phyloP scores from a whole-genome alignment of 2,113 vertebrate species.

The Sturnus vulgaris region DNA sequence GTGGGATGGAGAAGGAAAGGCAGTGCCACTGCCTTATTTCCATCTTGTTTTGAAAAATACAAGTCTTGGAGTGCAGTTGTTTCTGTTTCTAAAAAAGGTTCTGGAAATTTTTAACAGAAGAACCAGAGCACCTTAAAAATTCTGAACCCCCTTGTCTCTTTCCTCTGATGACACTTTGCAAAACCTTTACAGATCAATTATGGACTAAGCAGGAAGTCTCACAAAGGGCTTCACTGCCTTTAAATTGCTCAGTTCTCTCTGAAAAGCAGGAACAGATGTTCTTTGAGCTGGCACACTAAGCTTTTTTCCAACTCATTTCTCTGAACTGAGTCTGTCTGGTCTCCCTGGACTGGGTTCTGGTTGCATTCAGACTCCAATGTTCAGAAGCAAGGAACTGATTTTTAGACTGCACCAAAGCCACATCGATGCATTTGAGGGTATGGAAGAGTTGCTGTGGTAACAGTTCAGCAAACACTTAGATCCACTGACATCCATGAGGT shows the following conservation, averaged over 20 bases:
- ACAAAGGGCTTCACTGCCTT: not conserved
- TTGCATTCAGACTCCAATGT: not conserved
- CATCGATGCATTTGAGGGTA: not conserved
- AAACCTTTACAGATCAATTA: slow-evolving; percentile 11
- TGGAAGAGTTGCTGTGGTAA: not conserved
- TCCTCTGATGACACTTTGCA: not conserved
- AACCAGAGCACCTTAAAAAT: not conserved
- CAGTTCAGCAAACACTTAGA: not conserved
- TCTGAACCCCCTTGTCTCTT: not conserved
- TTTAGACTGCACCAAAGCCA: not conserved
- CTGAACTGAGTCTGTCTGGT: not conserved
- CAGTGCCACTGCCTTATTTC: not conserved
- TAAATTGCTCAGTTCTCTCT: not conserved
- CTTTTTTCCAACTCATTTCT: not conserved
- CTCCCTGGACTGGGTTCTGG: not conserved
- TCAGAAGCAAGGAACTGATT: not conserved
- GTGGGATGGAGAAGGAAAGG: not conserved
- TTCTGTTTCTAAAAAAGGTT: not conserved
- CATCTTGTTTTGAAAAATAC: not conserved
- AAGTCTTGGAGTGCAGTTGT: not conserved
- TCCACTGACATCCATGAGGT: not conserved
- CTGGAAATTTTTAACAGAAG: not conserved
- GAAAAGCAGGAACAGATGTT: not conserved
- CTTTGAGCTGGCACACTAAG: not conserved
- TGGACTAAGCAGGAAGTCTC: not conserved